Evolutionary conservation across 2,888 invertebrate species (phyloP), one percentile per base, ranked within the genome.

Genomic region (Leucoma salicis): DNA sequence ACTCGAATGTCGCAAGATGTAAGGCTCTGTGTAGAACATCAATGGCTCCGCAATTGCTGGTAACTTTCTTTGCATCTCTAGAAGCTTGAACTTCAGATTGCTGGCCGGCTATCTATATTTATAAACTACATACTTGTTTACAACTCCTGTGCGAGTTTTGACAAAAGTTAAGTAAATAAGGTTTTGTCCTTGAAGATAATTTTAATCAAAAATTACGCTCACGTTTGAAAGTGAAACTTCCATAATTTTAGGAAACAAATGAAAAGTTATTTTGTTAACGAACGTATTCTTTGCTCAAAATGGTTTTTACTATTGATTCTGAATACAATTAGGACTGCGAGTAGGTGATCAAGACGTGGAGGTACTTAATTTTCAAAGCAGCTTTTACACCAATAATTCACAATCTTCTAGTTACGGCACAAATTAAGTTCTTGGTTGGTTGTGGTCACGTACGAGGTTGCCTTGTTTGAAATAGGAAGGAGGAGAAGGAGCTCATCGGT

Each of bases 391-490:
- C 78, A 78, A 78, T 82, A 79, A 82, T 82, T 81, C 75, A 76
- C 76, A 81, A 81, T 83, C 72, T 73, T 60, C 70, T 76, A 73
- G 80, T 78, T 79, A 78, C 72, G 73, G 70, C 66, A 74, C 67
- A 74, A 76, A 77, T 77, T 74, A 76, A 76, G 74, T 74, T 70
- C 73, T 78, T 68, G 71, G 67, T 66, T 67, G 68, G 78, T 70
- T 74, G 78, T 74, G 82, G 84, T 84, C 87, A 88, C 87, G 87
- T 87, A 73, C 74, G 63, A 75, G 48, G 53, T 53, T 53, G 78
- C 74, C 85, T 84, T 83, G 83, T 87, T 85, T 84, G 87, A 84
- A 88, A 86, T 85, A 85, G 84, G 85, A 80, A 84, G 84, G 78
- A 80, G 78, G 85, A 84, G 85, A 80, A 84, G 84, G 78, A 80